Evolutionary conservation across 2,113 vertebrate genomes (phyloP).

Genomic region (Mystacornis crossleyi): DNA sequence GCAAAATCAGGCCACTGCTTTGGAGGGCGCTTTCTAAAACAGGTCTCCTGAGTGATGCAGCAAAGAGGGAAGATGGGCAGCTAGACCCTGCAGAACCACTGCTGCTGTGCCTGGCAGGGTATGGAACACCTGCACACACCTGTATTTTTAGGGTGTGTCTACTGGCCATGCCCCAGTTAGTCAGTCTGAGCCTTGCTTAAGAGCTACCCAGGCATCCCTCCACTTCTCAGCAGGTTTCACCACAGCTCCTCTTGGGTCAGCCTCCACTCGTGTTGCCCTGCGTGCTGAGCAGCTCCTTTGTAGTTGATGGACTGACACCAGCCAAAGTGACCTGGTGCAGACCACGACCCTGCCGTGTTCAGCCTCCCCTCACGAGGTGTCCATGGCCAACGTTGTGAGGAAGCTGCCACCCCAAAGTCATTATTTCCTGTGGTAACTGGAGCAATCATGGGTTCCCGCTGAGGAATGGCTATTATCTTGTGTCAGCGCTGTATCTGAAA

Average conservation of each 20-base stretch:
- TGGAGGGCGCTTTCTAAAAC: background rate
- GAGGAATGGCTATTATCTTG: constrained; percentile 54
- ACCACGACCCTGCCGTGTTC: background rate
- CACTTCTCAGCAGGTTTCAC: background rate
- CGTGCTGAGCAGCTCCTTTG: background rate
- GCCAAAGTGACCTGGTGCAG: constrained; percentile 32
- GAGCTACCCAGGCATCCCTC: background rate
- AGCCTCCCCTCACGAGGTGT: background rate
- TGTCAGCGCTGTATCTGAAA: constrained; percentile 37
- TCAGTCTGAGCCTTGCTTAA: background rate
- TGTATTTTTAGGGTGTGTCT: background rate
- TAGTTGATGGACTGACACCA: constrained; percentile 35
- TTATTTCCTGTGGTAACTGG: constrained; percentile 61
- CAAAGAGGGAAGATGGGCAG: background rate
- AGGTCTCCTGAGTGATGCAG: background rate
- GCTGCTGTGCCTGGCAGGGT: background rate
- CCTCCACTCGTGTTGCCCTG: fast-evolving
- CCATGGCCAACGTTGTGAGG: background rate
- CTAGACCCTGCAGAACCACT: background rate
- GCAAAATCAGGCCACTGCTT: background rate
- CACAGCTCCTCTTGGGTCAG: fast-evolving
- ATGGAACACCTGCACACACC: background rate
- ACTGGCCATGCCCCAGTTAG: background rate
- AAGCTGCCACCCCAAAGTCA: constrained; percentile 39
- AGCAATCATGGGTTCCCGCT: constrained; percentile 13